Percentiles rank a stretch among this genome's conserved stretches.
Evolutionary conservation across 2,797 vertebrate genomes (phyloP).

Genomic region (Dicrostonyx torquatus): DNA sequence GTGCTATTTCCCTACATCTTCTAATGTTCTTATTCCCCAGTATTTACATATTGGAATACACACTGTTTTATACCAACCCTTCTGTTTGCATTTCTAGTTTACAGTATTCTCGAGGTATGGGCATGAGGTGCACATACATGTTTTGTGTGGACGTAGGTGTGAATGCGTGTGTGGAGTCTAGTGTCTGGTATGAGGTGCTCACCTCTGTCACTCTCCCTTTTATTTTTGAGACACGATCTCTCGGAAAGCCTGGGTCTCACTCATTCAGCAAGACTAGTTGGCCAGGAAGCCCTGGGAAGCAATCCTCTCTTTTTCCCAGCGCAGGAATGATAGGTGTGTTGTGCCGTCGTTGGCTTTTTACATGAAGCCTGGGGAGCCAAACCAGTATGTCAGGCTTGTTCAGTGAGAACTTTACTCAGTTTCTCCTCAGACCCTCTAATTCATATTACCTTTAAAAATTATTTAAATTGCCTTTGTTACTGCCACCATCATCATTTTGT

Average conservation of each 20-base stretch:
- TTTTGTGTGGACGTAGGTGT: neutral
- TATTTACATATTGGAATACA: neutral
- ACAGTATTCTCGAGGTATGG: too few species aligned
- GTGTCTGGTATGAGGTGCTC: neutral
- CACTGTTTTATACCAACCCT: constrained; percentile 18
- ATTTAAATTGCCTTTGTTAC: too few species aligned
- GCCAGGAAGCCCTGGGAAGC: neutral
- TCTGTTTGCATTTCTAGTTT: constrained; percentile 39
- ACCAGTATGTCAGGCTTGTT: neutral
- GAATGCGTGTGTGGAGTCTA: too few species aligned
- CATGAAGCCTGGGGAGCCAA: neutral
- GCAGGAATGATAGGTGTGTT: neutral
- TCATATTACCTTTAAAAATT: neutral
- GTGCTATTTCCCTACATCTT: neutral
- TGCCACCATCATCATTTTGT: neutral
- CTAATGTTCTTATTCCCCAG: neutral
- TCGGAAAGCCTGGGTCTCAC: too few species aligned
- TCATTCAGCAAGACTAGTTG: neutral
- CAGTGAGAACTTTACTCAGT: neutral
- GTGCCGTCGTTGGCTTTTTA: neutral
- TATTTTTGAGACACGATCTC: neutral
- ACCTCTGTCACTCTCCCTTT: neutral
- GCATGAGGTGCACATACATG: neutral
- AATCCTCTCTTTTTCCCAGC: neutral
- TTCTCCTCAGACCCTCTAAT: neutral